Percentiles rank a stretch among this genome's conserved stretches.
Conservation (phyloP, 2,888 invertebrate genomes). For the Oxycera nigricornis region DNA sequence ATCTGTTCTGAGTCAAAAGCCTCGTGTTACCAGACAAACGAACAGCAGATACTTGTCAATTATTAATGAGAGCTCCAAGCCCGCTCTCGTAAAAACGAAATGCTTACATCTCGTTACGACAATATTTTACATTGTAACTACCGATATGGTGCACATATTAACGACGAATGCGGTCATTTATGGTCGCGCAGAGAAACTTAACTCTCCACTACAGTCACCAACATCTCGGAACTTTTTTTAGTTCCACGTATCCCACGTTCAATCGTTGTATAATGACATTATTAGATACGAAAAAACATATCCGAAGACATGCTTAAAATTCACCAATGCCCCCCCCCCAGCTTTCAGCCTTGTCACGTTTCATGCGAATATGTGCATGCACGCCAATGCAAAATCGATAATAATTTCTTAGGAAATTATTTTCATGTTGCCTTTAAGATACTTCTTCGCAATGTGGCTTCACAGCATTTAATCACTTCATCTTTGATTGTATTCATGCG, state of each 20-base stretch:
- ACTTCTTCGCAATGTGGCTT: not conserved
- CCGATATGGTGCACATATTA: slow-evolving; percentile 29
- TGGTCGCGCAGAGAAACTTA: slow-evolving; percentile 25
- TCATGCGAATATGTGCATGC: not conserved
- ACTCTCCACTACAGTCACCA: not conserved
- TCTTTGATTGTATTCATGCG: slow-evolving; percentile 24
- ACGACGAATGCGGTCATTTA: not conserved
- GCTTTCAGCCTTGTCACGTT: not conserved
- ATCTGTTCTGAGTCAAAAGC: slow-evolving; percentile 1
- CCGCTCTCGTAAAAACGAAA: slow-evolving; percentile 11
- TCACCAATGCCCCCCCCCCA: not conserved
- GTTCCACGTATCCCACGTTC: not conserved
- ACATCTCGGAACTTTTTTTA: not conserved
- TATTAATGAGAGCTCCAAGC: not conserved
- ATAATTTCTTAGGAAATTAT: slow-evolving; percentile 29
- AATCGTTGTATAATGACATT: slow-evolving; percentile 38
- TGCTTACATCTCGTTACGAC: slow-evolving; percentile 34
- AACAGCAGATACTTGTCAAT: slow-evolving; percentile 20
- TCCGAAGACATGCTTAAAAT: slow-evolving; percentile 14
- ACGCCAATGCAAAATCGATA: slow-evolving; percentile 7
- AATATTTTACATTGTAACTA: slow-evolving; percentile 24
- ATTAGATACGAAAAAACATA: slow-evolving; percentile 14
- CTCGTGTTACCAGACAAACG: not conserved
- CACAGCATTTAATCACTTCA: slow-evolving; percentile 36
- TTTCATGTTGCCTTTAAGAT: not conserved